These are phyloP conservation scores for Rhinoraja longicauda DNA, from an alignment of 2,797 vertebrate genomes.

Conservation along the genomic window DNA sequence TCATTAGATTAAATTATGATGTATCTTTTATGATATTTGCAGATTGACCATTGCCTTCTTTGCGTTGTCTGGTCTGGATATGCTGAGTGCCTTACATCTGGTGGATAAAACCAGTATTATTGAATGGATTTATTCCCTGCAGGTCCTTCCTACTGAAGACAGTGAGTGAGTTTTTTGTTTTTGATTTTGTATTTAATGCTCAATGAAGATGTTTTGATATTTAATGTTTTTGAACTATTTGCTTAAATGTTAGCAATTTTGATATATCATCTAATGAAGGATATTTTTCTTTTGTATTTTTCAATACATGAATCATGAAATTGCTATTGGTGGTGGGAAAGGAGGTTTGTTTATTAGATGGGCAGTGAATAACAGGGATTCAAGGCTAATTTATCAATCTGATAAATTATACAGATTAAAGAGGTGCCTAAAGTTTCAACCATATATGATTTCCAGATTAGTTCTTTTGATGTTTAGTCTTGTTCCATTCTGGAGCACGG, in stretches of 20 bases:
- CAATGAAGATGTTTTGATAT: not conserved
- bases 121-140: constrained; percentile 96
- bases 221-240: not conserved
- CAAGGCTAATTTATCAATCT: not conserved
- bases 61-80: constrained; percentile 89
- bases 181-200: not conserved
- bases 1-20: not conserved
- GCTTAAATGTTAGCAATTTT: not conserved
- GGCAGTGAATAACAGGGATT: not conserved
- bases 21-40: constrained; percentile 45
- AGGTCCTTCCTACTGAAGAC: constrained; percentile 91
- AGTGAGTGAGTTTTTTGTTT: constrained; percentile 71
- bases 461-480: not conserved
- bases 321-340: not conserved
- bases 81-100: constrained; percentile 86
- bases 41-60: constrained; percentile 96
- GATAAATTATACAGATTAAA: not conserved
- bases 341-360: not conserved
- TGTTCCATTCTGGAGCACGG: not conserved
- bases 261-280: too few species aligned
- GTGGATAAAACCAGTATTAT: constrained; percentile 81
- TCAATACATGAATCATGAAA: not conserved
- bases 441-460: not conserved
- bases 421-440: not conserved
- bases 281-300: not conserved